These are phyloP conservation scores for Argyra leucocephala DNA, from an alignment of 2,888 invertebrate species.

Conservation along the genomic window DNA sequence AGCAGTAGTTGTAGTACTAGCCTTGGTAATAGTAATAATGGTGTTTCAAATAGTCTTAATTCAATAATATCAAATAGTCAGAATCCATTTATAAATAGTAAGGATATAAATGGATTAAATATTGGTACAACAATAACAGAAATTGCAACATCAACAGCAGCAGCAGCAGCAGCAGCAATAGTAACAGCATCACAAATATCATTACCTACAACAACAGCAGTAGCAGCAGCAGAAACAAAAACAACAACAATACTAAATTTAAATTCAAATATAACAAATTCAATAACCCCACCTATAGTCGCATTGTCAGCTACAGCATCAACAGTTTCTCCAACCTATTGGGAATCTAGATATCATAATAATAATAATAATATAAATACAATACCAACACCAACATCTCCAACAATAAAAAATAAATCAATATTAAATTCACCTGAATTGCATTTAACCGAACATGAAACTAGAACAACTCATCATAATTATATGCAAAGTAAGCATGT, in stretches of 20 bases:
- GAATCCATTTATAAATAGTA: slow-evolving; percentile 39
- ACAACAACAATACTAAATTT: not conserved
- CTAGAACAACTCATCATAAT: slow-evolving; percentile 20
- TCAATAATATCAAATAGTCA: slow-evolving; percentile 25
- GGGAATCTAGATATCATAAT: slow-evolving; percentile 34
- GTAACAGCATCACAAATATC: not conserved
- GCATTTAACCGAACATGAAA: slow-evolving; percentile 26
- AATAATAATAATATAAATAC: not conserved
- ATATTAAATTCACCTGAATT: slow-evolving; percentile 38
- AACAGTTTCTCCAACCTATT: slow-evolving; percentile 26
- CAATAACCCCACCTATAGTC: slow-evolving; percentile 18
- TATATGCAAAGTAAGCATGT: slow-evolving; percentile 31
- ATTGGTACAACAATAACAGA: not conserved
- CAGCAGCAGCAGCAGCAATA: not conserved
- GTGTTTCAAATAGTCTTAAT: not conserved
- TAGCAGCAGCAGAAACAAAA: not conserved
- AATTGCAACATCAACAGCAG: not conserved
- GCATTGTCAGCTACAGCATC: not conserved
- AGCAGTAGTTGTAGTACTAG: not conserved
- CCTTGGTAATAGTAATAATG: slow-evolving; percentile 13
- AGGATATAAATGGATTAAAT: slow-evolving; percentile 1
- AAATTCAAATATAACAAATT: slow-evolving; percentile 18
- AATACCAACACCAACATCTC: slow-evolving; percentile 25
- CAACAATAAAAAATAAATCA: slow-evolving; percentile 28
- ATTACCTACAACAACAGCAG: too few relatives aligned